Base-by-base conservation (phyloP, 2,113 vertebrate genomes). In the Actenoides lindsayi region DNA sequence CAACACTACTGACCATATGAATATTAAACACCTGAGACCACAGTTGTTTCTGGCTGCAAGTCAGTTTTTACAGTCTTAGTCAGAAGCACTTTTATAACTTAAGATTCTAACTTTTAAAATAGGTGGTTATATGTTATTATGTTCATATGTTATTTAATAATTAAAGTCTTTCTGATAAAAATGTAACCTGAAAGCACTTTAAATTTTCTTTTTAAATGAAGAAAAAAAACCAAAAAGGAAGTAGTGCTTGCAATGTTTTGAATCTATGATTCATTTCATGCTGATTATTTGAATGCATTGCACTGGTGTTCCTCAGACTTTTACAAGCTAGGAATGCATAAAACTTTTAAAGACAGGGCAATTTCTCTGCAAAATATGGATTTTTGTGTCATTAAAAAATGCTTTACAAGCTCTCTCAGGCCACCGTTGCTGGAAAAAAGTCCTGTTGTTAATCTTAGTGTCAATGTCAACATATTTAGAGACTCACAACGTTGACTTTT, bases 321-420 rank as follows among this genome's bases (percentile, higher is more conserved):
- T 80, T 95, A 76, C 71, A 95, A 87, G 18, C 25, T 70, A 79
- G 39, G n/a, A 93, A 16, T 74, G 25, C 51, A 70, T 87, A 96
- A 90, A 86, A 76, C 14, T 89, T 87, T 63, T 37, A 79, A 85
- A 95, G 76, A 46, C n/a, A 57, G 31, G 31, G 64, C 21, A 59
- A 96, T 91, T 96, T 95, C 93, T 97, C 92, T 81, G 71, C 48
- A 96, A 92, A 97, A 95, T 91, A 91, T 93, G 62, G 81, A 97
- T 96, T 97, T 98, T 93, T 75, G 37, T 64, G 74, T 85, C 60
- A 95, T 95, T 89, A 91, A 97, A 95, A 95, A 85, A 91, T 76
- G 71, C 57, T 92, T 93, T 91, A 76, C 57, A 92, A 97, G 56
- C 41, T 89, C 59, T 93, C 53, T 87, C 68, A 97, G 81, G 75